These are phyloP conservation scores for Anas platyrhynchos DNA, from an alignment of 2,113 vertebrate species.

Conservation along the genomic window DNA sequence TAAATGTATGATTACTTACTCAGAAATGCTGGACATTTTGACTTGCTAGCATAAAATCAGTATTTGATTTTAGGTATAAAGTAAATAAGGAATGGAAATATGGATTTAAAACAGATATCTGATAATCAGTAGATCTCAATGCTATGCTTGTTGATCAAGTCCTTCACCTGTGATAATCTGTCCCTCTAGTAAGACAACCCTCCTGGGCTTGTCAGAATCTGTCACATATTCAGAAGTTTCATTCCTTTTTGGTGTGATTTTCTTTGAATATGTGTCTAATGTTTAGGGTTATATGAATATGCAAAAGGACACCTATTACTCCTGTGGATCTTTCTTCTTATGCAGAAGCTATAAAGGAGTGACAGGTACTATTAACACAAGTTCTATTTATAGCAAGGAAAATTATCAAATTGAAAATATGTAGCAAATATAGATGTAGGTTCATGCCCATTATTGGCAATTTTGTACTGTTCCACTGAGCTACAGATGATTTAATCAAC, in stretches of 20 bases:
- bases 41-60: not conserved
- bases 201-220: not conserved
- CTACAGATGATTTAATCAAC: constrained; percentile 50
- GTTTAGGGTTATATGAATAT: constrained; percentile 3
- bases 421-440: constrained; percentile 20
- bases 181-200: not conserved
- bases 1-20: not conserved
- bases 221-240: not conserved
- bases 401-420: constrained; percentile 22
- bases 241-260: not conserved
- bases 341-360: constrained; percentile 9
- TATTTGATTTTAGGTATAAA: not conserved
- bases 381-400: constrained; percentile 44
- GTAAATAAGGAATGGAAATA: not conserved
- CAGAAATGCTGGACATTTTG: not conserved
- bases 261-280: not conserved
- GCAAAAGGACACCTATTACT: constrained; percentile 20
- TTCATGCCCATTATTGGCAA: constrained; percentile 35
- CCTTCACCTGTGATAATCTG: not conserved
- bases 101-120: rapidly evolving
- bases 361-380: constrained; percentile 39
- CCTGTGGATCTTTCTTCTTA: constrained; percentile 4
- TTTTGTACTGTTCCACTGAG: constrained; percentile 13
- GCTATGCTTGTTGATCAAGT: not conserved
- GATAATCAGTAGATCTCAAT: not conserved